Conservation (phyloP, 2,797 vertebrate species). For the Etheostoma nigrum region DNA sequence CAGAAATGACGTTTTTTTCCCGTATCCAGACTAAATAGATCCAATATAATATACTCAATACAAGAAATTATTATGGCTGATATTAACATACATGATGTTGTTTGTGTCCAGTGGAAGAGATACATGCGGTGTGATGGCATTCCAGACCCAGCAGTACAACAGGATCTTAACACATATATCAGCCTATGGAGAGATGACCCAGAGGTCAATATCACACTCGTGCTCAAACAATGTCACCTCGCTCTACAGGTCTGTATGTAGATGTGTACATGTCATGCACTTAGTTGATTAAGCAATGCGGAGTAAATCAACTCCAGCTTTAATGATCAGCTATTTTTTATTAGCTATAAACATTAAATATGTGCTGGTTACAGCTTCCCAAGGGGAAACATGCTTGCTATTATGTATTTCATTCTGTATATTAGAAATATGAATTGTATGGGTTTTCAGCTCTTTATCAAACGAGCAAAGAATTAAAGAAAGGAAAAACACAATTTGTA, state of each 20-base stretch:
- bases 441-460: neutral
- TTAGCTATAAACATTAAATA: neutral
- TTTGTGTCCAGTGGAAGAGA: slow-evolving; percentile 89
- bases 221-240: slow-evolving; percentile 84
- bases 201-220: slow-evolving; percentile 77
- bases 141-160: slow-evolving; percentile 87
- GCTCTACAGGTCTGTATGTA: slow-evolving; percentile 85
- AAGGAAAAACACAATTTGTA: neutral
- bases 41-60: neutral
- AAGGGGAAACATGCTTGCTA: neutral
- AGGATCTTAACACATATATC: slow-evolving; percentile 92
- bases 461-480: neutral
- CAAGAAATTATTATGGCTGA: neutral
- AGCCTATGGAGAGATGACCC: slow-evolving; percentile 89
- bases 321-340: neutral
- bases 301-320: neutral
- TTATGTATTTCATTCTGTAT: neutral
- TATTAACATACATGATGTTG: neutral
- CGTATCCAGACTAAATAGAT: neutral
- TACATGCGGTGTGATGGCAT: slow-evolving; percentile 89
- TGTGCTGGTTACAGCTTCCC: neutral
- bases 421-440: neutral
- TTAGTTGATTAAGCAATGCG: neutral
- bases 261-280: neutral
- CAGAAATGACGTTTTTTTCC: neutral